phyloP scores from a whole-genome alignment of 2,113 vertebrate species.

The Corythornis madagascariensis region DNA sequence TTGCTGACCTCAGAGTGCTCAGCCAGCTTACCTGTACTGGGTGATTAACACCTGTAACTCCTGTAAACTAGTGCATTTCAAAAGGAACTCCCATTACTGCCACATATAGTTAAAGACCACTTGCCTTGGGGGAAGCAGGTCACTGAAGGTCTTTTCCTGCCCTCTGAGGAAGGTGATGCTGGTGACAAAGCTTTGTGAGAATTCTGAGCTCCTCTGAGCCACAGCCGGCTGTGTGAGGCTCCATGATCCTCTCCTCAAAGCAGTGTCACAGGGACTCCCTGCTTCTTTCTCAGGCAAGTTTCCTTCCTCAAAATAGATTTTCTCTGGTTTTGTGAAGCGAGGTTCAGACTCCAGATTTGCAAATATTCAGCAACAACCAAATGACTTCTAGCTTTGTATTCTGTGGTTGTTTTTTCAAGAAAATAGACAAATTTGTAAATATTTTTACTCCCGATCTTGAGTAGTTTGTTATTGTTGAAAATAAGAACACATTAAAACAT shows the following conservation, averaged over 20 bases:
- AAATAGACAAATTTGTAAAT: background rate
- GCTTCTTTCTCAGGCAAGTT: no score
- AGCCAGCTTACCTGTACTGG: background rate
- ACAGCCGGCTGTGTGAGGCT: fast-evolving
- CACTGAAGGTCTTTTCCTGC: no score
- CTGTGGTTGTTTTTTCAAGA: background rate
- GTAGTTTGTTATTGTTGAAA: background rate
- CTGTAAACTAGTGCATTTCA: background rate
- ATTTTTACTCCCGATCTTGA: background rate
- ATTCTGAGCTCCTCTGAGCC: fast-evolving
- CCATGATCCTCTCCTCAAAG: fast-evolving
- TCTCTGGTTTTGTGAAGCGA: background rate
- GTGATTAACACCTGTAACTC: background rate
- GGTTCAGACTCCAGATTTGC: background rate
- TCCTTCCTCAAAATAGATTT: background rate
- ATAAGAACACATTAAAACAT: background rate
- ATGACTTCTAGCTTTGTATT: background rate
- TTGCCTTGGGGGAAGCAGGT: background rate
- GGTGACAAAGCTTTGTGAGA: background rate
- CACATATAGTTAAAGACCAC: background rate
- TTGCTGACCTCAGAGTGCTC: background rate
- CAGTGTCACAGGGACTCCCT: background rate
- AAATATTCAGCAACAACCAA: no score
- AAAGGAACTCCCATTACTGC: background rate
- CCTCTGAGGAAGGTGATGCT: background rate